Base-by-base conservation (phyloP, 2,113 vertebrate species). In the Bubalus kerabau region DNA sequence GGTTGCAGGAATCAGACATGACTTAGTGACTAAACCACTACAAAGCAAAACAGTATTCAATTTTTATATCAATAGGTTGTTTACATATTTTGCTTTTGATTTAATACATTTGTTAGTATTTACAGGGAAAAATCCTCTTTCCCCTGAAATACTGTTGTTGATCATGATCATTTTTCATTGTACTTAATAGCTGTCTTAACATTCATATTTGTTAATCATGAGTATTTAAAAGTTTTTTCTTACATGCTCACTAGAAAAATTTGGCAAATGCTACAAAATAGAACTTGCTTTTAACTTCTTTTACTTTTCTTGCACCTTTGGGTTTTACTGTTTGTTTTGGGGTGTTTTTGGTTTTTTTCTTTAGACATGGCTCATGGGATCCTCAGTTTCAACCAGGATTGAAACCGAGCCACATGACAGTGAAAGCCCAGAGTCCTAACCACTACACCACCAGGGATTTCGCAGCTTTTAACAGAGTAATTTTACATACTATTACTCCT, bases 191-290 rank as follows among this genome's bases (percentile, higher is more conserved):
- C 36, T 94, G 3, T 89, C 89, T 89, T 86, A 54, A 48, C 60
- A 57, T 92, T 92, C 13, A 24, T 87, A 71, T 83, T 62, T 96
- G 87, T 74, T 91, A 76, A 64, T 88, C 26, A 50, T 24, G 6
- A 43, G 30, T 84, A 64, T 90, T 82, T 90, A 62, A 40, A 82
- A 46, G 50, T 19, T 52, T 87, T 96, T 87, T 91, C 46, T 64
- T n/a, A 60, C 1, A 36, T 85, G 3, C 28, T 91, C 17, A 43
- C 2, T 60, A 84, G 57, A 89, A 95, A 91, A 67, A 43, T n/a
- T 80, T 88, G 36, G 6, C 81, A 96, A 93, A 88, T 94, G 23
- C 36, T 96, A 83, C 56, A 83, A 93, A 95, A 4, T 81, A 93
- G 50, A 90, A 85, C 91, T 11, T 91, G 6, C 48, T 95, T 82